Conservation (phyloP, 2,797 vertebrate species). For the Tinamus major region DNA sequence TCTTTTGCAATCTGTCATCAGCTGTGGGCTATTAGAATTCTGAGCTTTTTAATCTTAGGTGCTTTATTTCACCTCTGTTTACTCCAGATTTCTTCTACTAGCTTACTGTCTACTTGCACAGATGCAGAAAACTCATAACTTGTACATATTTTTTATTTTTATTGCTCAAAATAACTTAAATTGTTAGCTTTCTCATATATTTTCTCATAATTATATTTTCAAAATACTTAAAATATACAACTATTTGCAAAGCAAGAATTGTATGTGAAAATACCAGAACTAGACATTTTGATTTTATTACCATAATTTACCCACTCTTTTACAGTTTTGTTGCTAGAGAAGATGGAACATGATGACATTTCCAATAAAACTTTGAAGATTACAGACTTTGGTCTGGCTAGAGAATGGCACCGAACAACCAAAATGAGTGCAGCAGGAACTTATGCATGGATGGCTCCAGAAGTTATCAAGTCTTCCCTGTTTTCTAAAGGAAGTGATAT, state of each 20-base stretch:
- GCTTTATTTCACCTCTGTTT: not conserved
- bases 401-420: conserved; percentile 97
- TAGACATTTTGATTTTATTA: not conserved
- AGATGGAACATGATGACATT: conserved; percentile 92
- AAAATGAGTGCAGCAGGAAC: conserved; percentile 96
- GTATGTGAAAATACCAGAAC: not conserved
- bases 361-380: conserved; percentile 96
- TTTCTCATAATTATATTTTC: not conserved
- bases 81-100: not conserved
- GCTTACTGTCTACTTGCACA: not conserved
- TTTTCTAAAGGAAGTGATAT: conserved; percentile 98
- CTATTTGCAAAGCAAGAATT: not conserved
- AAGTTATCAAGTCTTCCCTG: conserved; percentile 95
- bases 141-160: not conserved
- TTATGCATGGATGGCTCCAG: conserved; percentile 98
- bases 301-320: conserved; percentile 38
- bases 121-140: not conserved
- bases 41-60: not conserved
- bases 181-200: not conserved
- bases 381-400: conserved; percentile 94
- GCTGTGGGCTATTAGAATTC: not conserved
- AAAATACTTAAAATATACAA: not conserved
- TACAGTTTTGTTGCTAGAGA: conserved; percentile 94
- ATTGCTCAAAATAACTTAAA: not conserved
- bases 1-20: not conserved